These are phyloP conservation scores for Thalassophryne amazonica DNA, from an alignment of 2,797 vertebrate genomes.

Conservation along the genomic window DNA sequence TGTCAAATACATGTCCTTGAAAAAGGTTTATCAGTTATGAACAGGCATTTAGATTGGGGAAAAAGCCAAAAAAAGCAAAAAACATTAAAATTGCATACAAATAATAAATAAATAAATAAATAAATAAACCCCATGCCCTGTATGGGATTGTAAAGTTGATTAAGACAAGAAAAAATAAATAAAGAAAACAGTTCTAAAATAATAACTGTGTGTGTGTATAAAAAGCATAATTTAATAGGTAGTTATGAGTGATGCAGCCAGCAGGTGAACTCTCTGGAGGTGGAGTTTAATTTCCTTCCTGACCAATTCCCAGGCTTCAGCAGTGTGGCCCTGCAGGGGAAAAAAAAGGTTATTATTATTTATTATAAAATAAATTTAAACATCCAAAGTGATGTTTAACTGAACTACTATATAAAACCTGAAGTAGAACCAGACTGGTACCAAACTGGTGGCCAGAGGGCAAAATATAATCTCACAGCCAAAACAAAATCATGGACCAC, in stretches of 20 bases:
- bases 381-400: background rate
- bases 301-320: constrained; percentile 62
- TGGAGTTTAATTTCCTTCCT: constrained; percentile 31
- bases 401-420: too few species aligned
- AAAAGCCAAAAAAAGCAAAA: background rate
- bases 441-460: too few species aligned
- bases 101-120: background rate
- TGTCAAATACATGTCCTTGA: too few species aligned
- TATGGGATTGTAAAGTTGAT: too few species aligned
- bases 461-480: too few species aligned
- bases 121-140: background rate
- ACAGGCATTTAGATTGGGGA: background rate
- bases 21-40: background rate
- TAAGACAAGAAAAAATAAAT: too few species aligned
- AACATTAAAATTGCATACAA: background rate
- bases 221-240: background rate
- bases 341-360: background rate
- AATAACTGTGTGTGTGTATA: background rate
- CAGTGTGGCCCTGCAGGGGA: constrained; percentile 44
- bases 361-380: background rate
- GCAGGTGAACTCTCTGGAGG: constrained; percentile 18
- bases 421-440: too few species aligned
- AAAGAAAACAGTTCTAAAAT: background rate
- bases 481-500: too few species aligned
- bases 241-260: constrained; percentile 8